Evolutionary conservation across 2,888 invertebrate genomes (phyloP).

Genomic region (Dasysyrphus albostriatus): DNA sequence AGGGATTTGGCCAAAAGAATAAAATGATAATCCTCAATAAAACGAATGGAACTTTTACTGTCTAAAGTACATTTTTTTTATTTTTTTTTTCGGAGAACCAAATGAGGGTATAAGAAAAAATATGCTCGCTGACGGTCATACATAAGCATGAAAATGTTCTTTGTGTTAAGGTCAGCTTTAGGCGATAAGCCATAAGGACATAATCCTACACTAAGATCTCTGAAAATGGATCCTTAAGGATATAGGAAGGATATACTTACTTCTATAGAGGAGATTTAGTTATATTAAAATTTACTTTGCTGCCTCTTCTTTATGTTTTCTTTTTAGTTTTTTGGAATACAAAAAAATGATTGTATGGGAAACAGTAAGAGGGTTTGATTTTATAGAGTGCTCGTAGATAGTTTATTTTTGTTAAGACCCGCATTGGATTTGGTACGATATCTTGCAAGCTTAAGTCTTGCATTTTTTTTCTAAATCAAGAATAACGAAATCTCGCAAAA

Average conservation of each 20-base stretch:
- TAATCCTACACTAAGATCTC: slow-evolving; percentile 48
- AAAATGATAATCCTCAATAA: slow-evolving; percentile 22
- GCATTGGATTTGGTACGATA: no score
- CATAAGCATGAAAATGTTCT: slow-evolving; percentile 17
- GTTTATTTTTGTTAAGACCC: no score
- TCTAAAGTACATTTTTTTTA: slow-evolving; percentile 11
- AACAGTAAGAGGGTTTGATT: background rate
- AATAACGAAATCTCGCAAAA: no score
- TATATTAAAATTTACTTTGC: background rate
- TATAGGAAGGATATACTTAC: background rate
- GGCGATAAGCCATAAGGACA: slow-evolving; percentile 63
- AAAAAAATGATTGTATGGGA: background rate
- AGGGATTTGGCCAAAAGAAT: slow-evolving; percentile 35
- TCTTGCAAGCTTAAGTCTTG: no score
- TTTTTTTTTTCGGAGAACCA: slow-evolving; percentile 10
- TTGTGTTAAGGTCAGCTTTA: slow-evolving; percentile 36
- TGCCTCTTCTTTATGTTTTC: background rate
- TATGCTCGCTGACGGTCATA: slow-evolving; percentile 21
- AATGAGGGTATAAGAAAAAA: slow-evolving; percentile 32
- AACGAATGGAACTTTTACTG: slow-evolving; percentile 48
- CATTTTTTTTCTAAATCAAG: no score
- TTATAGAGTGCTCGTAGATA: no score
- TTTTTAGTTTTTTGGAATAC: background rate
- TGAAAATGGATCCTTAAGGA: slow-evolving; percentile 35
- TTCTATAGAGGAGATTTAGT: background rate